A percentile compares a stretch with the other conserved stretches of the same genome.
phyloP scores from a whole-genome alignment of 2,113 vertebrate genomes.

The Gallinago jamesoni region DNA sequence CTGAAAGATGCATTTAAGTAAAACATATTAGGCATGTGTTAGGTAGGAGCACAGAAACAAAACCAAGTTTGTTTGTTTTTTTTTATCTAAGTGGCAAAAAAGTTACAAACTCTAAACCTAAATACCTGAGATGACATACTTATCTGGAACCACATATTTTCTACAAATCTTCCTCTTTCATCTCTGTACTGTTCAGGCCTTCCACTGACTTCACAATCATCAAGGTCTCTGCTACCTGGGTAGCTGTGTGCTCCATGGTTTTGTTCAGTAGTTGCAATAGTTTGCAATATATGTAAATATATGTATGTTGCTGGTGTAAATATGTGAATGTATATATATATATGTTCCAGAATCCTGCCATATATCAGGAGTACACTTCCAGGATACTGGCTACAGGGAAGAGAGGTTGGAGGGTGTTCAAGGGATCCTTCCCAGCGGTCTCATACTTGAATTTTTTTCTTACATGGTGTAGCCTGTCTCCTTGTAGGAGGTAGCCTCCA shows the following conservation, averaged over 20 bases:
- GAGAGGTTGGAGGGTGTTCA: not conserved
- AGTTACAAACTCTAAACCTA: not conserved
- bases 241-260: not conserved
- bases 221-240: not conserved
- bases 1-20: not conserved
- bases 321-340: fast-evolving
- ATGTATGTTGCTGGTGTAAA: not conserved
- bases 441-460: not conserved
- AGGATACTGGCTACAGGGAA: not conserved
- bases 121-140: not conserved
- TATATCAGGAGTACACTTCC: not conserved
- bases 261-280: not conserved
- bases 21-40: fast-evolving
- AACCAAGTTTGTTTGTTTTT: not conserved
- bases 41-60: not conserved
- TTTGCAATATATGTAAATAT: not conserved
- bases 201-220: not conserved
- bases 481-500: not conserved
- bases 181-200: not conserved
- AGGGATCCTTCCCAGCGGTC: not conserved
- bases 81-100: not conserved
- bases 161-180: not conserved
- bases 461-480: not conserved
- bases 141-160: not conserved
- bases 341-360: not conserved